Evolutionary conservation across 2,113 vertebrate species (phyloP).

Genomic region (Candoia aspera): DNA sequence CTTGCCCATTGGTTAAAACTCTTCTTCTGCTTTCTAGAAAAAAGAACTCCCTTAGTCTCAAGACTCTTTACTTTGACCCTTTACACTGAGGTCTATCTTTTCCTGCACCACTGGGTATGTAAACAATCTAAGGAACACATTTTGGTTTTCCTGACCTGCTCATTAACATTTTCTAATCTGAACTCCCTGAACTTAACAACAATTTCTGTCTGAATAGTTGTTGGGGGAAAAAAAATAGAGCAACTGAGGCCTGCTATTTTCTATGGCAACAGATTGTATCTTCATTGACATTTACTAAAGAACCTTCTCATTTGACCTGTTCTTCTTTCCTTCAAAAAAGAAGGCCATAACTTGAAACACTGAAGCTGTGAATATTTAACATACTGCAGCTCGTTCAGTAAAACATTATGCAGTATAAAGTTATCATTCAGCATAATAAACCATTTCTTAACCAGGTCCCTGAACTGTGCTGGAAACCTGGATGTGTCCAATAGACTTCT

Average conservation of each 20-base stretch:
- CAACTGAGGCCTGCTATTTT: not conserved
- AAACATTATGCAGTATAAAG: not conserved
- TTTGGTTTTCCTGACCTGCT: not conserved
- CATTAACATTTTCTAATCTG: not conserved
- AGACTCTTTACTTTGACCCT: not conserved
- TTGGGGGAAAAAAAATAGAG: not conserved
- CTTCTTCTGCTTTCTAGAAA: not conserved
- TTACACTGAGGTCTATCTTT: not conserved
- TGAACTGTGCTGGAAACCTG: conserved; percentile 18
- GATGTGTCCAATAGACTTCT: conserved; percentile 19
- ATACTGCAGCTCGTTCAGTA: not conserved
- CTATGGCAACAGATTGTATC: not conserved
- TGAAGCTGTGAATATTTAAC: not conserved
- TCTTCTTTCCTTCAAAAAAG: not conserved
- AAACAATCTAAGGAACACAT: not conserved
- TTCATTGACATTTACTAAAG: not conserved
- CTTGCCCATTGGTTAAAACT: not conserved
- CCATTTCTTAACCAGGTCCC: conserved; percentile 29
- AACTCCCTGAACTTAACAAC: not conserved
- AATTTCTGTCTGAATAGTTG: not conserved
- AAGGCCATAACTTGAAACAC: not conserved
- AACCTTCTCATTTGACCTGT: not conserved
- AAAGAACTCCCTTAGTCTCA: not conserved
- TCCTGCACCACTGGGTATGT: not conserved
- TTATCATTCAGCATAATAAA: not conserved